These are phyloP conservation scores for Erynnis tages DNA, from an alignment of 2,888 invertebrate species.

Conservation along the genomic window DNA sequence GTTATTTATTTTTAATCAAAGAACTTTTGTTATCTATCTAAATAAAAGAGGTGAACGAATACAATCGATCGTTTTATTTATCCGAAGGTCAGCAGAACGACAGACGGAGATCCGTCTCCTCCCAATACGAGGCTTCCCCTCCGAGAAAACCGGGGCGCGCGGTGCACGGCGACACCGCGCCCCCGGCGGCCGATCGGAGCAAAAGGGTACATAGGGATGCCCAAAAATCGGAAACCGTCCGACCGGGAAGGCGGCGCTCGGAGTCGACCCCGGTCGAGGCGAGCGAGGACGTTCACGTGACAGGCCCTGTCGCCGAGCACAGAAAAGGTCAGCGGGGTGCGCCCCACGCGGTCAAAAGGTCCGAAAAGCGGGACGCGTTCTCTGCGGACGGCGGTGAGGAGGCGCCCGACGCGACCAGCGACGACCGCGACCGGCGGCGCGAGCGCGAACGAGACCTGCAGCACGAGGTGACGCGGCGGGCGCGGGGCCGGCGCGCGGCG, in stretches of 20 bases:
- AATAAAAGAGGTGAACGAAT: conserved; percentile 38
- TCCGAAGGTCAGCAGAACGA: conserved; percentile 44
- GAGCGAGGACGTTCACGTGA: neutral
- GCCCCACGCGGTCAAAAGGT: conserved; percentile 14
- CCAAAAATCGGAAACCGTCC: conserved; percentile 17
- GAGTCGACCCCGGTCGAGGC: neutral
- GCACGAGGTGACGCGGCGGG: conserved; percentile 24
- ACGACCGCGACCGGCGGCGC: conserved; percentile 12
- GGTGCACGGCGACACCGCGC: conserved; percentile 19
- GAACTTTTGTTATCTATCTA: conserved; percentile 32
- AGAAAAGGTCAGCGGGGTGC: conserved; percentile 29
- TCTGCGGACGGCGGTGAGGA: conserved; percentile 25
- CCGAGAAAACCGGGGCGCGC: conserved; percentile 26
- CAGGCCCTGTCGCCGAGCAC: conserved; percentile 21
- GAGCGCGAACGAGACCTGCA: conserved; percentile 20
- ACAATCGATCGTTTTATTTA: conserved; percentile 47
- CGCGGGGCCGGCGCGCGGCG: conserved; percentile 33
- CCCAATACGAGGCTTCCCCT: conserved; percentile 35
- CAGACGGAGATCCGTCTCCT: conserved; percentile 36
- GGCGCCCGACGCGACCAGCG: conserved; percentile 7
- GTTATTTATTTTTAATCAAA: conserved; percentile 31
- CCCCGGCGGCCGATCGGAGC: conserved; percentile 10
- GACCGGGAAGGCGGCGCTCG: conserved; percentile 6
- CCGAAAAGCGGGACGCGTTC: conserved; percentile 20
- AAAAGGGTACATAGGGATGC: conserved; percentile 15